Evolutionary conservation across 30 jellyfish, hydroid and myxozoan genomes (phyloP), one percentile per base, ranked within the genome.

Genomic region (Chironex yamaguchii): DNA sequence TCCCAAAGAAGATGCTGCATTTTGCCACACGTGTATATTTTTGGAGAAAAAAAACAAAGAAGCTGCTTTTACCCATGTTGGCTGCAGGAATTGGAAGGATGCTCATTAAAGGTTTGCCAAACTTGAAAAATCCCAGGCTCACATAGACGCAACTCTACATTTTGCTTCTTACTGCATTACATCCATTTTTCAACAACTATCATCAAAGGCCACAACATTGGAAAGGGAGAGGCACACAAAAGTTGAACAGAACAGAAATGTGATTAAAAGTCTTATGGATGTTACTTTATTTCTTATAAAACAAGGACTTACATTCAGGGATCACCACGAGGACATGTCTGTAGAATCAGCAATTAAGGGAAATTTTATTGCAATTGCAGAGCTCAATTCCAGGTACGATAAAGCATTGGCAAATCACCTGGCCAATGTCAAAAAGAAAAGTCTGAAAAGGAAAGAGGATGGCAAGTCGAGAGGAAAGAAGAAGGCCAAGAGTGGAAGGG

Each of bases 51-150:
- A 26, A 77, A 52, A 50, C 65, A 77, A 52, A 77, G 89, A 77
- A n/a, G 65, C 13, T 14, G 80, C 66, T 9, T 77, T 77, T 52
- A 52, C 36, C 35, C 79, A 77, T 52, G 65, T n/a, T 52, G 89
- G 89, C 34, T 77, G 63, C 65, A 0, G 64, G 42, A 77, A 77
- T 33, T 77, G 89, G 89, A 77, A 54, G 34, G 89, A 77, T 77
- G 79, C 89, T 29, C 80, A 51, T 51, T 78, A 52, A 77, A 53
- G 34, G 89, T 53, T 77, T 53, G 4, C 22, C 79, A 52, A 51
- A 36, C 89, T 52, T 27, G 89, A 52, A 77, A 28, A 34, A 27
- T 52, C 66, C 66, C 89, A 77, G 66, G 26, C 66, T 53, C 89
- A 52, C 89, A 29, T 77, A 1, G 80, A 53, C 27, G 79, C 89